phyloP scores from a whole-genome alignment of 2,797 vertebrate species.

The Diplodus sargus region DNA sequence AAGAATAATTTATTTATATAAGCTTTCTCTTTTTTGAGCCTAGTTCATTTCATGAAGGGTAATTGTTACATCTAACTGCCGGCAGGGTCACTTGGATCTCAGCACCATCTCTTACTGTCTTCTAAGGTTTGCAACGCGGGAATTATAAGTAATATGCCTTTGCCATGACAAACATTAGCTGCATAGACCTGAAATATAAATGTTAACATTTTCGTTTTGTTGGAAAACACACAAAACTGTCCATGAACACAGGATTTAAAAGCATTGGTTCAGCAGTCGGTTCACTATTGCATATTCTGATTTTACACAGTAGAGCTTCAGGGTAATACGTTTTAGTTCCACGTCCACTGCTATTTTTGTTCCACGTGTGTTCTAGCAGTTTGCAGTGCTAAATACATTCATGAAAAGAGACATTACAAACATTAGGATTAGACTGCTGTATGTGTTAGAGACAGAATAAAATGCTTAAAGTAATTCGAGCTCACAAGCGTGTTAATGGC shows the following conservation, averaged over 20 bases:
- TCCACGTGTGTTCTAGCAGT: conserved; percentile 20
- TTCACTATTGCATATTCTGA: conserved; percentile 29
- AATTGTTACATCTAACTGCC: background rate
- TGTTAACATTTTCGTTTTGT: background rate
- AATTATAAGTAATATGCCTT: conserved; percentile 4
- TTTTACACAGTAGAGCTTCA: conserved; percentile 43
- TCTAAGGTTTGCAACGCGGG: background rate
- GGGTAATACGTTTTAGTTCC: conserved; percentile 51
- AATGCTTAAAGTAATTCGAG: background rate
- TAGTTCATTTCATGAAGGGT: background rate
- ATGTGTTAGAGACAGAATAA: background rate
- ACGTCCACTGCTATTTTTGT: conserved; percentile 43
- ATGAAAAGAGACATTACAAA: conserved; percentile 35
- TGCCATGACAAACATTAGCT: background rate
- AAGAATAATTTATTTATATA: background rate
- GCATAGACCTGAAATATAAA: background rate
- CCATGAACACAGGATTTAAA: conserved; percentile 19
- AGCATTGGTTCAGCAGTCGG: conserved; percentile 18
- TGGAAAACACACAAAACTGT: conserved; percentile 9
- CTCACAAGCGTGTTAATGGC: background rate
- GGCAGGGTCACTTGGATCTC: background rate
- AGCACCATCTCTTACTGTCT: background rate
- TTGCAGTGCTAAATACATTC: conserved; percentile 30
- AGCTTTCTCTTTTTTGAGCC: background rate
- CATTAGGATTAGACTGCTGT: conserved; percentile 13